A percentile compares a stretch with the other conserved stretches of the same genome.
Evolutionary conservation across 1,140 invertebrate species (phyloP).

Genomic region (Musca domestica): DNA sequence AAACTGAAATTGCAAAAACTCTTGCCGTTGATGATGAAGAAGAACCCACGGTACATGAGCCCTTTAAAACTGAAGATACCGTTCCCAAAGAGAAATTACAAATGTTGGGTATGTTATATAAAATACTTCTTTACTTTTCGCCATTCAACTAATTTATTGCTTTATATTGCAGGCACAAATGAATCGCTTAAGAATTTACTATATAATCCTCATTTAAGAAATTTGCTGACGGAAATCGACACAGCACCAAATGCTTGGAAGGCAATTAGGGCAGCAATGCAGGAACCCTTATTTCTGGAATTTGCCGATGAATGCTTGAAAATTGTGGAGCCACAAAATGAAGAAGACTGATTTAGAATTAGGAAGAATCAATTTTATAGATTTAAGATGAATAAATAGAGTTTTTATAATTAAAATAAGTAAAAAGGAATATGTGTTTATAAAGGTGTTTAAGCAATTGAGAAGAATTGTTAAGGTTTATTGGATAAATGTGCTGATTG

Average conservation of each 20-base stretch:
- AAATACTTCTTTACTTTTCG: no score
- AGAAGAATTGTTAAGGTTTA: no score
- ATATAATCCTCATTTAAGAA: slow-evolving; percentile 64
- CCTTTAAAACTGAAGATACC: slow-evolving; percentile 62
- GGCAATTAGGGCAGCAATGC: slow-evolving; percentile 67
- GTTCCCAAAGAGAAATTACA: slow-evolving; percentile 59
- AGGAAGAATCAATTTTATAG: slow-evolving; percentile 18
- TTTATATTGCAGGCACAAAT: slow-evolving; percentile 48
- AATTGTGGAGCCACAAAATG: slow-evolving; percentile 54
- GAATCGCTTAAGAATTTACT: slow-evolving; percentile 61
- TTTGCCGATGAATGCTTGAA: slow-evolving; percentile 69
- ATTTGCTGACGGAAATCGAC: slow-evolving; percentile 60
- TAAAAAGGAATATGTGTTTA: no score
- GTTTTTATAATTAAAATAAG: no score
- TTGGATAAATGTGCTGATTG: no score
- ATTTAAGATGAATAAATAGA: neutral
- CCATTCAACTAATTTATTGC: neutral
- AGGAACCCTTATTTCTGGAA: slow-evolving; percentile 71
- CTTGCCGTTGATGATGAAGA: slow-evolving; percentile 23
- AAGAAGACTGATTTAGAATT: slow-evolving; percentile 32
- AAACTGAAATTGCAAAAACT: neutral
- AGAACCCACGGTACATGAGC: slow-evolving; percentile 46
- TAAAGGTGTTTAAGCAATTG: no score
- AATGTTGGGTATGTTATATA: slow-evolving; percentile 54
- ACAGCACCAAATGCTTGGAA: slow-evolving; percentile 58